These are phyloP conservation scores for Sturnira hondurensis DNA, from an alignment of 2,113 vertebrate genomes.

Conservation along the genomic window DNA sequence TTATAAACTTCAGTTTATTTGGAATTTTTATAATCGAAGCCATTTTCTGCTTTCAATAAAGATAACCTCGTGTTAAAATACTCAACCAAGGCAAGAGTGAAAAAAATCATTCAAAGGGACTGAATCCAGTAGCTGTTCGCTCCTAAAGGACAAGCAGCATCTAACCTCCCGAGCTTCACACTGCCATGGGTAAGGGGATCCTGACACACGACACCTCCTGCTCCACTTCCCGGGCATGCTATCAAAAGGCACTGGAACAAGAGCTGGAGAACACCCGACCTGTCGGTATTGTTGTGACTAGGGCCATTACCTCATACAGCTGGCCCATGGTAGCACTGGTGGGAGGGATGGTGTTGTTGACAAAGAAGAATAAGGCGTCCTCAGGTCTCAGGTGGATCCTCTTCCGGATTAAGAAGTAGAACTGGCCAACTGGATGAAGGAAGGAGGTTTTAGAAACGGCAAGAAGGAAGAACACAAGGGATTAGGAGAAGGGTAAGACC, in stretches of 20 bases:
- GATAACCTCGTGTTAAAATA: neutral
- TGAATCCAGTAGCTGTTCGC: neutral
- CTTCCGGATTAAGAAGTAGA: conserved; percentile 98
- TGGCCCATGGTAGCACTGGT: conserved; percentile 95
- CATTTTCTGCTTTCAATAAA: neutral
- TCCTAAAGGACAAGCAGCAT: neutral
- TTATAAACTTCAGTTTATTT: neutral
- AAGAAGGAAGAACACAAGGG: neutral
- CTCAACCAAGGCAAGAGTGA: neutral
- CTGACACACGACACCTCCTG: conserved; percentile 11
- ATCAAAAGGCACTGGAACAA: neutral
- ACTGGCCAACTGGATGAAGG: conserved; percentile 90
- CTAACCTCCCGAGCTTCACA: neutral
- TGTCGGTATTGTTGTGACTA: rapidly evolving
- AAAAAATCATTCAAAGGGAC: neutral
- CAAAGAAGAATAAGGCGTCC: conserved; percentile 98
- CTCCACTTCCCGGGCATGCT: conserved; percentile 45
- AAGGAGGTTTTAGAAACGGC: neutral
- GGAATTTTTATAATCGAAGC: neutral
- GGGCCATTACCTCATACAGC: conserved; percentile 92
- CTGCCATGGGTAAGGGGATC: neutral
- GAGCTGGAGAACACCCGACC: neutral
- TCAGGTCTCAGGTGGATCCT: conserved; percentile 95
- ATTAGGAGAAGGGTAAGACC: neutral
- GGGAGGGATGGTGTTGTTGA: conserved; percentile 97